phyloP scores from a whole-genome alignment of 2,113 vertebrate genomes.

The Protobothrops flavoviridis region DNA sequence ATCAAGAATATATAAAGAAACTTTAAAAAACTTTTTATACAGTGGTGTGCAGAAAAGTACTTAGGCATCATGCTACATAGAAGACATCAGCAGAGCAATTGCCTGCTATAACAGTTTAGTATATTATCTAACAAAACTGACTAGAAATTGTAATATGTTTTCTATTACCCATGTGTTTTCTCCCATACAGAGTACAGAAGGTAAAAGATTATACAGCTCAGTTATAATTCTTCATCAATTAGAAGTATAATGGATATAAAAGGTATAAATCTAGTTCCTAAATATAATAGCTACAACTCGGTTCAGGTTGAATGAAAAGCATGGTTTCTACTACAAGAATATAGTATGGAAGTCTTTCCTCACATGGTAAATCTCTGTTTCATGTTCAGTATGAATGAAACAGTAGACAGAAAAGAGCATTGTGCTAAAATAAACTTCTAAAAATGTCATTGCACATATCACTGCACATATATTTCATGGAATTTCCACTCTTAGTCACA shows the following conservation, averaged over 20 bases:
- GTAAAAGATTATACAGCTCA: not conserved
- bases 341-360: not conserved
- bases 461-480: not conserved
- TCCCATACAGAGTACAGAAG: not conserved
- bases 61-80: not conserved
- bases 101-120: not conserved
- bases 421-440: not conserved
- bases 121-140: not conserved
- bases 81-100: not conserved
- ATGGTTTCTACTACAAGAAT: not conserved
- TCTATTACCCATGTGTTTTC: not conserved
- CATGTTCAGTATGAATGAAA: not conserved
- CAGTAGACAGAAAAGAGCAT: not conserved
- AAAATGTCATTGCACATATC: not conserved
- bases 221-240: not conserved
- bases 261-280: not conserved
- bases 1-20: not conserved
- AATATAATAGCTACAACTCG: not conserved
- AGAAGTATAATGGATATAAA: not conserved
- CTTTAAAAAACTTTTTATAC: not conserved
- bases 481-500: not conserved
- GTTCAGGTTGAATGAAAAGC: not conserved
- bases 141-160: not conserved
- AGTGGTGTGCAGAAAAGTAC: not conserved
- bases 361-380: not conserved